Percentiles rank a stretch among this genome's conserved stretches.
Evolutionary conservation across 2,797 vertebrate species (phyloP).

Genomic region (Pipistrellus kuhlii): DNA sequence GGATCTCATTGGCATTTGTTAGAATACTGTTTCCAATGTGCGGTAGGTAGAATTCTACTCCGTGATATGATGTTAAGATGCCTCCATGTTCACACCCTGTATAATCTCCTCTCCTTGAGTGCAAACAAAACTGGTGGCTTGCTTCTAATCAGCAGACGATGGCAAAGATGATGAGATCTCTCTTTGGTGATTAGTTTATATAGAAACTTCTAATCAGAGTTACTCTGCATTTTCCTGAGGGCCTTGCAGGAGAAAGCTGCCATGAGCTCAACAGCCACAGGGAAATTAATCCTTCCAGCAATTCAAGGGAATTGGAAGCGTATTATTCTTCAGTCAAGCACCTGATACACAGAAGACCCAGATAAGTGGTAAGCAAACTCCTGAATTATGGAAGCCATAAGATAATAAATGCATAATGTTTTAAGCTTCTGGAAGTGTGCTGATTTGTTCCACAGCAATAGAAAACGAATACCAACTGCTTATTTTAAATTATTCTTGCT

Average conservation of each 20-base stretch:
- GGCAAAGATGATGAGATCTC: conserved; percentile 1
- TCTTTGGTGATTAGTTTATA: background rate
- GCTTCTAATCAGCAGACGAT: conserved; percentile 33
- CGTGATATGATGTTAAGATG: background rate
- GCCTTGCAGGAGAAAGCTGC: conserved; percentile 26
- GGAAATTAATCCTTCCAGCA: conserved; percentile 41
- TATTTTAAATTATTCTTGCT: background rate
- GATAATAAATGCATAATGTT: conserved; percentile 41
- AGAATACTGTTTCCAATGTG: conserved; percentile 29
- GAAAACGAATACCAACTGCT: conserved; percentile 27
- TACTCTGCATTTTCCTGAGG: conserved; percentile 6
- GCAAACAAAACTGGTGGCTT: conserved; percentile 4
- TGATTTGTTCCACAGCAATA: background rate
- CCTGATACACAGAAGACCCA: background rate
- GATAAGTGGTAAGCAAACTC: background rate
- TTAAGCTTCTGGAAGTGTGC: conserved; percentile 20
- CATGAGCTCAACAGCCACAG: background rate
- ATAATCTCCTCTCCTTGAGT: conserved; percentile 7
- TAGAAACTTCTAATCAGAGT: conserved; percentile 19
- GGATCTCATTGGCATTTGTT: conserved; percentile 53
- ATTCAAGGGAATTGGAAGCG: background rate
- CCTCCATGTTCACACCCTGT: background rate
- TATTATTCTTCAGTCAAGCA: background rate
- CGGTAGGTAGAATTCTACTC: conserved; percentile 11
- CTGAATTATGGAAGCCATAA: background rate